phyloP scores from a whole-genome alignment of 1,140 invertebrate species.

The Delia radicum region DNA sequence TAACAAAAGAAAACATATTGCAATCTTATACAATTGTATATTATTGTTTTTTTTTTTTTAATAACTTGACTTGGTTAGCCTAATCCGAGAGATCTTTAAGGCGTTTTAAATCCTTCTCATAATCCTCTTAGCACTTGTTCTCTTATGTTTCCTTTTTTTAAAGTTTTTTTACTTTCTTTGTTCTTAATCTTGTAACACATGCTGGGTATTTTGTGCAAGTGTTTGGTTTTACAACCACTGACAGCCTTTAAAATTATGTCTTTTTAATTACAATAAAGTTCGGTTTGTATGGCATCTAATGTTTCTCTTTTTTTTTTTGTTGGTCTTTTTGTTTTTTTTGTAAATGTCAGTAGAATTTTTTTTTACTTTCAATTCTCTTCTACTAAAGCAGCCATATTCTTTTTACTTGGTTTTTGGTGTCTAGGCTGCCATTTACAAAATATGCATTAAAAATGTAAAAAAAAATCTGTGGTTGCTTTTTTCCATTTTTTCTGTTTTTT shows the following conservation, averaged over 20 bases:
- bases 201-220: not conserved
- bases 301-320: not conserved
- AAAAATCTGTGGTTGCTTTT: not conserved
- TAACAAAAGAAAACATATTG: too few relatives aligned
- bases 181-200: not conserved
- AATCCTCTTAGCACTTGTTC: not conserved
- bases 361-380: not conserved
- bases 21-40: too few relatives aligned
- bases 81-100: not conserved
- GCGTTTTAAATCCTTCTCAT: not conserved
- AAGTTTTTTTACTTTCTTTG: not conserved
- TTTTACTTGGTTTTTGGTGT: not conserved
- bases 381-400: not conserved
- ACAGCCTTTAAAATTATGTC: not conserved
- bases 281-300: too few relatives aligned
- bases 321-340: not conserved
- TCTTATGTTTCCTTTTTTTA: not conserved
- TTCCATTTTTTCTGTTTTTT: not conserved
- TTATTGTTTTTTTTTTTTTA: not conserved
- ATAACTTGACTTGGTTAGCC: not conserved
- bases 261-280: not conserved
- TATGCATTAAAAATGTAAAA: not conserved
- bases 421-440: slow-evolving; percentile 4
- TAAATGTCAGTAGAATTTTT: not conserved
- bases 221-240: not conserved